These are phyloP conservation scores for Augochlora pura DNA, from an alignment of 1,140 invertebrate species.

Conservation along the genomic window DNA sequence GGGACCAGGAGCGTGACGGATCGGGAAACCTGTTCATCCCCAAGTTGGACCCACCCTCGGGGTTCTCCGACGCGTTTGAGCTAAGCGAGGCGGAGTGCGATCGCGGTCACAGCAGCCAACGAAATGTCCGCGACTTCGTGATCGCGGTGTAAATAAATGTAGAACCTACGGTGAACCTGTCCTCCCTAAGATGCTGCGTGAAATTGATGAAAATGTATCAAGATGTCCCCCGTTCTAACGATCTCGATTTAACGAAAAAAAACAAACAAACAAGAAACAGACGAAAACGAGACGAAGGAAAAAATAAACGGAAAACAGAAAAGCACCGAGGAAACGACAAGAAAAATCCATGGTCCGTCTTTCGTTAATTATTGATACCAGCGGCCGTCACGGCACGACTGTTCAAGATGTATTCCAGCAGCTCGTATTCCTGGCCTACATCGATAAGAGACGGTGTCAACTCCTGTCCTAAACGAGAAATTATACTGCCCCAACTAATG, in stretches of 20 bases:
- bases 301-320: neutral
- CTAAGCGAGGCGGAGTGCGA: constrained; percentile 81
- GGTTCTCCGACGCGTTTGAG: constrained; percentile 82
- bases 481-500: constrained; percentile 31
- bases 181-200: constrained; percentile 21
- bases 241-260: constrained; percentile 33
- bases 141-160: constrained; percentile 79
- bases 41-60: constrained; percentile 82
- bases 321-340: neutral
- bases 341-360: constrained; percentile 56
- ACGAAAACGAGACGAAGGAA: neutral
- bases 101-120: constrained; percentile 69
- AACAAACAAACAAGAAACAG: neutral
- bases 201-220: constrained; percentile 4
- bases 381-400: neutral
- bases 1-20: constrained; percentile 79
- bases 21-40: constrained; percentile 81
- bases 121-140: constrained; percentile 79
- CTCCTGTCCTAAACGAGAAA: constrained; percentile 17
- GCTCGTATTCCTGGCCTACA: constrained; percentile 54
- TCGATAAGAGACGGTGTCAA: constrained; percentile 24
- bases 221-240: constrained; percentile 5
- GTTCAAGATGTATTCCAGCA: constrained; percentile 7
- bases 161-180: constrained; percentile 41
- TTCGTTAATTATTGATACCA: constrained; percentile 51